Evolutionary conservation across 2,888 invertebrate genomes (phyloP).

Genomic region (Caenorhabditis japonica): DNA sequence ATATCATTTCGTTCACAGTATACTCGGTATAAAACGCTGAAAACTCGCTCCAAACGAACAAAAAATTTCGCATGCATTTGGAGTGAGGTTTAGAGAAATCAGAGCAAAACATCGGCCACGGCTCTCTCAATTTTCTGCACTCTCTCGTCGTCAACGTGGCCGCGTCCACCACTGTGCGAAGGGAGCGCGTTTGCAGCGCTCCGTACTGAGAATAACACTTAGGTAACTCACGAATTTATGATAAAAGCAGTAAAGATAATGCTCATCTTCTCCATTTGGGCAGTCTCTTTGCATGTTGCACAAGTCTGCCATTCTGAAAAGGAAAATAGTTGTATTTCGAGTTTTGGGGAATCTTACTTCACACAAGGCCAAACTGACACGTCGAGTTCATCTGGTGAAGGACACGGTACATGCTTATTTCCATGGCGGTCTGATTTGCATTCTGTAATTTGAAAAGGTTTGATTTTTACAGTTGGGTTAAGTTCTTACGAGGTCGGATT

Average conservation of each 20-base stretch:
- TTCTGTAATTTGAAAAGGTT: slow-evolving; percentile 3
- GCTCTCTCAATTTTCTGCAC: no score
- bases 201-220: no score
- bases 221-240: slow-evolving; percentile 24
- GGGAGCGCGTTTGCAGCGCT: no score
- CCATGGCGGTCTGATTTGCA: slow-evolving; percentile 22
- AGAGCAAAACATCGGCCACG: no score
- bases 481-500: slow-evolving; percentile 10
- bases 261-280: slow-evolving; percentile 47
- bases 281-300: slow-evolving; percentile 32
- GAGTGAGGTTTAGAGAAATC: no score
- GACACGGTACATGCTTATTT: slow-evolving; percentile 29
- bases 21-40: no score
- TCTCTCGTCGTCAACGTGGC: no score
- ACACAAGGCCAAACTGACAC: slow-evolving; percentile 35
- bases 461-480: neutral
- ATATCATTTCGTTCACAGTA: neutral
- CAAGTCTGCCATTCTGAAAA: slow-evolving; percentile 24
- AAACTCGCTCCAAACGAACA: no score
- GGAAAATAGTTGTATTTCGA: neutral
- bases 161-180: no score
- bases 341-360: neutral
- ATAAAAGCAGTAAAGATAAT: slow-evolving; percentile 15
- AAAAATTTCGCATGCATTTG: no score
- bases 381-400: slow-evolving; percentile 13